A percentile compares a stretch with the other conserved stretches of the same genome.
Conservation (phyloP, 2,113 vertebrate species). For the Lipophrys pholis region DNA sequence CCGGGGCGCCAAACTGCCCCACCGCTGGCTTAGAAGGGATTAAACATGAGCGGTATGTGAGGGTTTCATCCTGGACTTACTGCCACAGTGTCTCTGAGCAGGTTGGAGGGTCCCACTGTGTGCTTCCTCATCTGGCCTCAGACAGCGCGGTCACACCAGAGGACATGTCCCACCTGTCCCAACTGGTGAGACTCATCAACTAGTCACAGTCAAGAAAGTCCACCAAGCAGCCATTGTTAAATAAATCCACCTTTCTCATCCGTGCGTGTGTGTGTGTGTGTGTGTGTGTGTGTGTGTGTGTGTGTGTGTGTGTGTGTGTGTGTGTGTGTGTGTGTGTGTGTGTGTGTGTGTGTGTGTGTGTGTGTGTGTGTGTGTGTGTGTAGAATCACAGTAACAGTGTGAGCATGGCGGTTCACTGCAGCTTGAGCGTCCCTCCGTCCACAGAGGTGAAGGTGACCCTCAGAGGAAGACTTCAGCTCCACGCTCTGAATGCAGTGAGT, state of each 20-base stretch:
- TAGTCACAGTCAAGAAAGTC: background rate
- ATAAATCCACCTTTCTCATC: no score
- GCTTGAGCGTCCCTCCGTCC: conserved; percentile 78
- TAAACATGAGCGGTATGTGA: no score
- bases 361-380: conserved; percentile 1
- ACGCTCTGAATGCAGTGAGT: conserved; percentile 86
- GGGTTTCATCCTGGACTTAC: no score
- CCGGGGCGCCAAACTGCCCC: no score
- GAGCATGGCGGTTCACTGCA: conserved; percentile 82
- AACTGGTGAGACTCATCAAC: conserved; percentile 81
- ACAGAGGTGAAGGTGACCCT: conserved; percentile 82
- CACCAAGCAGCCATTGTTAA: background rate
- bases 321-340: background rate
- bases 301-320: no score
- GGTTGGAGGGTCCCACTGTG: conserved; percentile 63
- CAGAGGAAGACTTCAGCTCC: conserved; percentile 84
- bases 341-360: conserved; percentile 1
- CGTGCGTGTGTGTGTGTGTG: background rate
- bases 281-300: background rate
- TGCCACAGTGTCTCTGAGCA: conserved; percentile 32
- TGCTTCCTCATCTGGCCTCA: conserved; percentile 35
- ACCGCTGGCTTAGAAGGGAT: no score
- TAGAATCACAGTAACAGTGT: conserved; percentile 89
- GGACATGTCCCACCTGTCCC: conserved; percentile 83
- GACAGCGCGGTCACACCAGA: conserved; percentile 69